Evolutionary conservation across 1,140 invertebrate species (phyloP).

Genomic region (Drosophila kohkoa): DNA sequence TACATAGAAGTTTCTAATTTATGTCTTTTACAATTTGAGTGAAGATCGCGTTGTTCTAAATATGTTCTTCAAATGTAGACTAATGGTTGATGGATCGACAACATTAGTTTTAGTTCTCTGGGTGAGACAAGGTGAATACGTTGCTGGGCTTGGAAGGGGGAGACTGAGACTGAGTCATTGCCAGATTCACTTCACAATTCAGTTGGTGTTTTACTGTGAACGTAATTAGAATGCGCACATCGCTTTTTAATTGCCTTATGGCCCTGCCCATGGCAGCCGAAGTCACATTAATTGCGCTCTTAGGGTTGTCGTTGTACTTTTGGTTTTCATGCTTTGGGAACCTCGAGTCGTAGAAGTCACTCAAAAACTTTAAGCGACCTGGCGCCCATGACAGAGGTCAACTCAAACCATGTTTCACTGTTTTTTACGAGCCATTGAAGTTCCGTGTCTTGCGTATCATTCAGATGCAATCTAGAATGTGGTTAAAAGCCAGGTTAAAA

Average conservation of each 20-base stretch:
- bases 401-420: constrained; percentile 3
- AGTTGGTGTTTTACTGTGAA: constrained; percentile 31
- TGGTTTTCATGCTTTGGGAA: constrained; percentile 26
- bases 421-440: constrained; percentile 61
- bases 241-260: constrained; percentile 43
- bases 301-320: constrained; percentile 29
- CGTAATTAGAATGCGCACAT: constrained; percentile 47
- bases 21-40: neutral
- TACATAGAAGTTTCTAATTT: neutral
- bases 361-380: constrained; percentile 3
- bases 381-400: constrained; percentile 60
- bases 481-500: constrained; percentile 29
- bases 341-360: constrained; percentile 4
- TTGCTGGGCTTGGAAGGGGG: too few relatives aligned
- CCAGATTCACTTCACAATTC: constrained; percentile 9
- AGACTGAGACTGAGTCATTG: constrained; percentile 18
- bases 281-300: constrained; percentile 42
- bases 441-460: constrained; percentile 55
- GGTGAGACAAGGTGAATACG: neutral
- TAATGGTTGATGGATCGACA: neutral
- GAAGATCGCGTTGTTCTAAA: constrained; percentile 6
- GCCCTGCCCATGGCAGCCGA: constrained; percentile 42
- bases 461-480: constrained; percentile 63
- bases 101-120: neutral
- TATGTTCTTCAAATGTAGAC: neutral